Base-by-base conservation (phyloP, 35 echinoderm and acorn worm species). In the Chiridota heheva region DNA sequence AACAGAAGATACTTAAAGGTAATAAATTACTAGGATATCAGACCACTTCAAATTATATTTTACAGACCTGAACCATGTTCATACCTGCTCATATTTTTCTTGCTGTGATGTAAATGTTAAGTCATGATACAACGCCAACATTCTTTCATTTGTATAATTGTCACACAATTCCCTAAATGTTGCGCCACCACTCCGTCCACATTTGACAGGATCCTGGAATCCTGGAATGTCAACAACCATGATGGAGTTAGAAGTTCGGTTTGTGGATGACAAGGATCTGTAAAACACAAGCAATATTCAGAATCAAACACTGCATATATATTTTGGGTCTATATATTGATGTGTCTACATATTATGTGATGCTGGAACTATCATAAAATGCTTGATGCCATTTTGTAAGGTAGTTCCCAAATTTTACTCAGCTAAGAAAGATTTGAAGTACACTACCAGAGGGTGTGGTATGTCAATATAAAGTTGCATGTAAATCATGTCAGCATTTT, bases 131-230 rank as follows among this genome's bases (percentile, higher is more conserved):
- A 91, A 72, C 7, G 85, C 63, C 43, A 82, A 89, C 20, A 97
- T 45, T 7, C 93, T 82, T 57, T 97, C 93, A 51, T 97, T 90
- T 5, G 93, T 78, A 43, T 97, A 97, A 74, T 97, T 97, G 77
- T 83, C 81, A 40, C 89, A 97, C 2, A 97, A 75, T 73, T 97
- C 93, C 36, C 84, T 81, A 48, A 97, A 89, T 12, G 67, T 85
- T 2, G 93, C 93, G 2, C 93, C 93, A 13, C 58, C 77, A 25
- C 46, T 77, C 43, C 84, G 83, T 2, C 93, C 93, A 13, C 74
- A 86, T 30, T 61, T 73, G 18, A 72, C 66, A n/a, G 93, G 93
- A 36, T 86, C 80, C 73, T 97, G 93, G 42, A 97, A 91, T 12
- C 93, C 93, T 25, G 78, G 89, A 12, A 91, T 53, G 64, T 97